These are phyloP conservation scores for Anseranas semipalmata DNA, from an alignment of 2,113 vertebrate genomes.

Conservation along the genomic window DNA sequence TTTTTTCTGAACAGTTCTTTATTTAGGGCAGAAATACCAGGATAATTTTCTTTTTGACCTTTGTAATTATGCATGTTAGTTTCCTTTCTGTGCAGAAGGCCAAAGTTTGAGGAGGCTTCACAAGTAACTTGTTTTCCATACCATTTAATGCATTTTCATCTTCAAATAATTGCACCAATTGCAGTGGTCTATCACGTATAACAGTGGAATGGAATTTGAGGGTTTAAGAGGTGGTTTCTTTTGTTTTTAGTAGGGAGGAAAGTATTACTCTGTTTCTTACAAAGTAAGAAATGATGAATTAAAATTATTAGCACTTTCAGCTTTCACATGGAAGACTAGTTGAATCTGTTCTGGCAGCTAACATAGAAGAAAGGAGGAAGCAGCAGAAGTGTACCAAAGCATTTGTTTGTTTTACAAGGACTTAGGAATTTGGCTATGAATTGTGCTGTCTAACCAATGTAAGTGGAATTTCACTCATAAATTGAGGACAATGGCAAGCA, in stretches of 20 bases:
- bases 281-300: not conserved
- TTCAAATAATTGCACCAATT: not conserved
- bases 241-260: not conserved
- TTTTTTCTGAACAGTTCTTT: not conserved
- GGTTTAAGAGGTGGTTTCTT: not conserved
- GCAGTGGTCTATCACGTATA: not conserved
- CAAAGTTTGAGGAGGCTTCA: not conserved
- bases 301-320: not conserved
- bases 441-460: not conserved
- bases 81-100: not conserved
- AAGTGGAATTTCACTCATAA: not conserved
- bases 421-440: not conserved
- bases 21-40: not conserved
- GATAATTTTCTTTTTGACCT: not conserved
- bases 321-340: not conserved
- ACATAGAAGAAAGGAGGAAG: not conserved
- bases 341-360: not conserved
- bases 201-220: not conserved
- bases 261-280: not conserved
- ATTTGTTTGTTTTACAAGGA: constrained; percentile 2
- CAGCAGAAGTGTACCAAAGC: not conserved
- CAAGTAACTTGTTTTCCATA: not conserved
- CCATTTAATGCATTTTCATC: not conserved
- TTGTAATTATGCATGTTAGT: not conserved
- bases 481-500: not conserved